phyloP scores from a whole-genome alignment of 2,888 invertebrate species.

The Ophion ellenae region DNA sequence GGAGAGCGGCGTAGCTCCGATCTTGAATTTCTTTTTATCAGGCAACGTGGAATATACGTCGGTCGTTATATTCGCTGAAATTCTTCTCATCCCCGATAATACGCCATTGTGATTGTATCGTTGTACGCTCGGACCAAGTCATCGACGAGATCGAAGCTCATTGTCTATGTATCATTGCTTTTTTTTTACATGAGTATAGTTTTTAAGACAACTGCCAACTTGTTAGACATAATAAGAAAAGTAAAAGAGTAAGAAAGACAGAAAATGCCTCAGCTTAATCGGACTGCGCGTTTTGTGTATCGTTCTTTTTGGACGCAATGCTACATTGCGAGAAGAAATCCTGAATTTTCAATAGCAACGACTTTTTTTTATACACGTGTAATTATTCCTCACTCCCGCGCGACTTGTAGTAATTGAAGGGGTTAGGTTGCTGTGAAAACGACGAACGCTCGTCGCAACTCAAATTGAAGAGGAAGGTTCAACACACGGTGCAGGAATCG shows the following conservation, averaged over 20 bases:
- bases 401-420: too few relatives aligned
- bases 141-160: conserved; percentile 50
- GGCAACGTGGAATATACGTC: conserved; percentile 27
- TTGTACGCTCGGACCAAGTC: conserved; percentile 57
- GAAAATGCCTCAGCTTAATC: not conserved
- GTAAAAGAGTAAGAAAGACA: conserved; percentile 5
- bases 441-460: too few relatives aligned
- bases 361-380: conserved; percentile 3
- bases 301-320: conserved; percentile 1
- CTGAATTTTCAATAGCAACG: conserved; percentile 31
- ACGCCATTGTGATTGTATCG: conserved; percentile 62
- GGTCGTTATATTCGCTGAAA: conserved; percentile 21
- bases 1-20: conserved; percentile 43
- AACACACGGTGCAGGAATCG: too few relatives aligned
- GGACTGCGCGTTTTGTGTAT: not conserved
- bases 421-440: too few relatives aligned
- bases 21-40: conserved; percentile 16
- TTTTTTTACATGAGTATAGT: conserved; percentile 1
- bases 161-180: conserved; percentile 6
- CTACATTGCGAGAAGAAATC: not conserved
- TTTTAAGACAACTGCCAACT: conserved; percentile 25
- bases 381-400: not conserved
- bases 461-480: too few relatives aligned
- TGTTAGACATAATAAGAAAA: not conserved
- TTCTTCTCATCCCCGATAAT: conserved; percentile 27